These are phyloP conservation scores for Ptilonorhynchus violaceus DNA, from an alignment of 2,113 vertebrate genomes.

Conservation along the genomic window DNA sequence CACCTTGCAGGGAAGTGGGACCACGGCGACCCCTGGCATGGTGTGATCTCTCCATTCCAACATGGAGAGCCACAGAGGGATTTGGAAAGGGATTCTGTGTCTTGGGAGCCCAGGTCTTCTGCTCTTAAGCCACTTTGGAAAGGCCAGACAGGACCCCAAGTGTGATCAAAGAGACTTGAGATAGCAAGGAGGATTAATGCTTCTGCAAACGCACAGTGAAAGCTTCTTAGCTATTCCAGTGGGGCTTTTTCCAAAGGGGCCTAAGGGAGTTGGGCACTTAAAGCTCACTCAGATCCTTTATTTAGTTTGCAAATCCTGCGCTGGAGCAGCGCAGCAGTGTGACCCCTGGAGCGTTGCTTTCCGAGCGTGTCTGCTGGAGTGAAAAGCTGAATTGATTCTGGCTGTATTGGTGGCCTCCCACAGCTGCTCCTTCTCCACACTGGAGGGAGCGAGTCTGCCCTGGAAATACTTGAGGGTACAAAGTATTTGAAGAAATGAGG, in stretches of 20 bases:
- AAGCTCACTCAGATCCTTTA: background rate
- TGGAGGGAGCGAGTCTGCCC: background rate
- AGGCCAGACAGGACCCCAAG: background rate
- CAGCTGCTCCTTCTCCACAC: background rate
- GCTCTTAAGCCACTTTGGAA: background rate
- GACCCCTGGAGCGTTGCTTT: background rate
- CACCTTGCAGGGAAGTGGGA: background rate
- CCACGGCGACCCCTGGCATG: accelerated
- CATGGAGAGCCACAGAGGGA: accelerated
- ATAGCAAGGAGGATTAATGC: constrained; percentile 24
- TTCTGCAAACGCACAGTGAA: background rate
- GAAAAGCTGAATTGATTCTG: constrained; percentile 31
- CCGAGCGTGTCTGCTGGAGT: background rate
- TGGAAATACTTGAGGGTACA: background rate
- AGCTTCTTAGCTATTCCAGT: background rate
- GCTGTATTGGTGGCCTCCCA: background rate
- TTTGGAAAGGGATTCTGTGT: background rate
- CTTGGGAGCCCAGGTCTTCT: background rate
- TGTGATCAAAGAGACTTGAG: constrained; percentile 16
- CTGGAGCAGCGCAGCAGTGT: background rate
- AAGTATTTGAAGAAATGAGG: background rate
- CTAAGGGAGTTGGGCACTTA: constrained; percentile 46
- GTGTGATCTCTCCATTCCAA: background rate
- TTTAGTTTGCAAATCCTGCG: background rate
- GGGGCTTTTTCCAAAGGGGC: background rate